phyloP scores from a whole-genome alignment of 1,140 invertebrate genomes.

The Thaumatotibia leucotreta region DNA sequence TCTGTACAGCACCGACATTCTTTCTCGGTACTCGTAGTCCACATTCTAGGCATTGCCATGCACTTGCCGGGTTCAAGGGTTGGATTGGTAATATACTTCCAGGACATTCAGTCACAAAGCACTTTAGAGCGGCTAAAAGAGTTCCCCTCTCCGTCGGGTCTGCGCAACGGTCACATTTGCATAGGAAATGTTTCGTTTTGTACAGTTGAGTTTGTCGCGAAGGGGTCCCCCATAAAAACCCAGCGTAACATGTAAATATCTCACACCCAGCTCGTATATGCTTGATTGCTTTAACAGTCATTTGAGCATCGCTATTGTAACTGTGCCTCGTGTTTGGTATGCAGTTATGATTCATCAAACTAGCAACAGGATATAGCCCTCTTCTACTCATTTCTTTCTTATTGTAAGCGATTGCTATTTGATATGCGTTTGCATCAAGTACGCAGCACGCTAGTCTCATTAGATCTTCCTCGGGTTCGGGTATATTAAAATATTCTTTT shows the following conservation, averaged over 20 bases:
- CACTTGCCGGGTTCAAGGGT: slow-evolving; percentile 51
- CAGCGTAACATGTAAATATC: slow-evolving; percentile 85
- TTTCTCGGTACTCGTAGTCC: slow-evolving; percentile 49
- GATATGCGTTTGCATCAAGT: slow-evolving; percentile 86
- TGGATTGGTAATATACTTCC: slow-evolving; percentile 68
- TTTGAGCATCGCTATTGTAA: slow-evolving; percentile 77
- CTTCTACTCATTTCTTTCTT: slow-evolving; percentile 77
- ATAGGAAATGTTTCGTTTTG: slow-evolving; percentile 86
- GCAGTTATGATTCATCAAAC: slow-evolving; percentile 86
- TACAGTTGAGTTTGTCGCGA: slow-evolving; percentile 80
- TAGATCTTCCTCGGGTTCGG: slow-evolving; percentile 78
- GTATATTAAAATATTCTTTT: slow-evolving; percentile 77
- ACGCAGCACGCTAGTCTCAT: slow-evolving; percentile 79
- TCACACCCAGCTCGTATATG: slow-evolving; percentile 81
- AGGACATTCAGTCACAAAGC: slow-evolving; percentile 64
- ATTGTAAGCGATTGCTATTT: slow-evolving; percentile 76
- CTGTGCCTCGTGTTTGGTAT: slow-evolving; percentile 84
- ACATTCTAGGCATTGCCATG: slow-evolving; percentile 76
- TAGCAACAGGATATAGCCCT: slow-evolving; percentile 84
- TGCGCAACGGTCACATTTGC: slow-evolving; percentile 82
- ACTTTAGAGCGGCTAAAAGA: slow-evolving; percentile 72
- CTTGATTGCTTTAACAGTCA: slow-evolving; percentile 80
- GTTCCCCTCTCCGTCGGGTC: slow-evolving; percentile 81
- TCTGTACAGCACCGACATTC: slow-evolving; percentile 66
- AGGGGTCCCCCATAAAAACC: slow-evolving; percentile 84